Base-by-base conservation (phyloP, 2,888 invertebrate species). In the Eremobia ochroleuca region DNA sequence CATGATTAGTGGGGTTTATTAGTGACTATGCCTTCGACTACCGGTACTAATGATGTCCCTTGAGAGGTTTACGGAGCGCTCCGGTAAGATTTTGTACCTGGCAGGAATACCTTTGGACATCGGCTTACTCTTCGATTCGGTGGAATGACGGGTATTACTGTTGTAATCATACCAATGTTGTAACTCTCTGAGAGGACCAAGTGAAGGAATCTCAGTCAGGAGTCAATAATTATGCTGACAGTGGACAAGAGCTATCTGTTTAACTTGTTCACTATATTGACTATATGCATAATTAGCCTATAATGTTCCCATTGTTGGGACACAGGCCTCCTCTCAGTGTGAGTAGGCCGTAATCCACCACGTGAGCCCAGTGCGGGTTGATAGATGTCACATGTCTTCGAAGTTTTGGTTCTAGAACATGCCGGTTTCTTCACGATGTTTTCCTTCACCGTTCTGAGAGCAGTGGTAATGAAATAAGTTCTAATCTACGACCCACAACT, bases 1-100 rank as follows among this genome's bases (percentile, higher is more conserved):
- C 70, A 82, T 86, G 86, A 82, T 78, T 86, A 85, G 86, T 69
- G 62, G 31, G 69, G 31, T 70, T 73, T 86, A 72, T 65, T 66
- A 68, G 73, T 64, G 34, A 66, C 59, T 66, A 70, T 46, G 25
- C 46, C 73, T 61, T 52, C 49, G 37, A 69, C 71, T 73, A 67
- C 49, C 62, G 37, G 70, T 52, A 66, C 83, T 82, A 85, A 85
- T 82, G 82, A 77, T 69, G 61, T 82, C 86, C 46, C 62, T 46
- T 70, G 78, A 40, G 83, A 69, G 61, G 34, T 0, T 13, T 8
- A 43, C n/a, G 64, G 28, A 59, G 67, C 28, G 15, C 28, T 72
- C 15, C 34, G 55, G 76, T 31, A 77, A 34, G 55, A 72, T 55
- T 59, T 74, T 62, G 13, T 81, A 68, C 59, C 68, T 80, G 61